These are phyloP conservation scores for Spheniscus humboldti DNA, from an alignment of 2,797 vertebrate species.

Conservation along the genomic window DNA sequence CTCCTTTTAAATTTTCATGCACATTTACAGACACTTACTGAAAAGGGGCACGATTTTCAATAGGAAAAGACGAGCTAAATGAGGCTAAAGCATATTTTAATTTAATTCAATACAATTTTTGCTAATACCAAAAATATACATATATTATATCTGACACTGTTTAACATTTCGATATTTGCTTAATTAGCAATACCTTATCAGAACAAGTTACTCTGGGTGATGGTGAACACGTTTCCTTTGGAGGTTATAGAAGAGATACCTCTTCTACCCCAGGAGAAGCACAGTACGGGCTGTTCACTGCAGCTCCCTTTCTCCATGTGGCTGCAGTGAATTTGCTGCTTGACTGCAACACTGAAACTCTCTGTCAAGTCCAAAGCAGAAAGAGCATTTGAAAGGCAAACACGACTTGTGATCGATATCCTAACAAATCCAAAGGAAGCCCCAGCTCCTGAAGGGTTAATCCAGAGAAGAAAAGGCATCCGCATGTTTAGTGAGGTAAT, in stretches of 20 bases:
- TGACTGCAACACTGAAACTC: conserved; percentile 60
- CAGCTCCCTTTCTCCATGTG: conserved; percentile 8
- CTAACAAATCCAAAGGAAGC: conserved; percentile 82
- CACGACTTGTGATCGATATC: conserved; percentile 80
- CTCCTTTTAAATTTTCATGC: background rate
- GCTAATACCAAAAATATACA: background rate
- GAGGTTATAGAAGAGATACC: background rate
- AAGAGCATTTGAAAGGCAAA: conserved; percentile 74
- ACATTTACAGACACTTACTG: background rate
- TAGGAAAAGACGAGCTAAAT: background rate
- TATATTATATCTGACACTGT: background rate
- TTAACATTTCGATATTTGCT: background rate
- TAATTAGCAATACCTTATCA: background rate
- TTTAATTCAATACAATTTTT: background rate
- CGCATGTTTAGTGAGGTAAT: conserved; percentile 76
- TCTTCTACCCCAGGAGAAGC: background rate
- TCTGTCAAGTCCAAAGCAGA: conserved; percentile 69
- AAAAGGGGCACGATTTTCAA: background rate
- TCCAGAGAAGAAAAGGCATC: conserved; percentile 78
- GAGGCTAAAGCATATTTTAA: background rate
- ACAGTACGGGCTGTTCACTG: background rate
- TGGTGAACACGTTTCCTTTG: background rate
- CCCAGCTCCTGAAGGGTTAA: conserved; percentile 82
- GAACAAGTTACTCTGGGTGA: background rate
- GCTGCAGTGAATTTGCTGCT: conserved; percentile 60